Percentiles rank a stretch among this genome's conserved stretches.
Conservation (phyloP, 2,113 vertebrate genomes). For the Myrmecobius fasciatus region DNA sequence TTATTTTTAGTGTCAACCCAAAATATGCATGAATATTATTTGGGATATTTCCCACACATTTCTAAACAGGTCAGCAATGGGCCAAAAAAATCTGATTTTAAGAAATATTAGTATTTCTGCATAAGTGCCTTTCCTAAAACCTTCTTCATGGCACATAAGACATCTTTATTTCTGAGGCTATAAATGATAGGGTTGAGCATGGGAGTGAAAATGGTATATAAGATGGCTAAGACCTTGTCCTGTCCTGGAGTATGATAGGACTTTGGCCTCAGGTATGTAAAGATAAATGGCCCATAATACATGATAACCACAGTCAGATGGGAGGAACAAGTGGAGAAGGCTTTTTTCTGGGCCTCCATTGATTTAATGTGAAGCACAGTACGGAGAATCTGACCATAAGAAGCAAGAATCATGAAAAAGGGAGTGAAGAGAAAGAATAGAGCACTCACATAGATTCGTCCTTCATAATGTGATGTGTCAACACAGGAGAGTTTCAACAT, state of each 20-base stretch:
- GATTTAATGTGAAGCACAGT: slow-evolving; percentile 3
- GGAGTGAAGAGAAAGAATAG: not conserved
- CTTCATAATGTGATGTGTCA: not conserved
- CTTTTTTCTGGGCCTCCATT: not conserved
- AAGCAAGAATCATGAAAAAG: not conserved
- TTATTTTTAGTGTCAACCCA: too few relatives aligned
- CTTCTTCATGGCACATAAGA: not conserved
- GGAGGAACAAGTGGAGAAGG: not conserved
- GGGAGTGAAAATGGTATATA: slow-evolving; percentile 28
- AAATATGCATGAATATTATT: too few relatives aligned
- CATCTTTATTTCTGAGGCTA: not conserved
- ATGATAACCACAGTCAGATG: slow-evolving; percentile 6
- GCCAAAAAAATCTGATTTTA: not conserved
- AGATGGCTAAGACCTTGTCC: slow-evolving; percentile 46
- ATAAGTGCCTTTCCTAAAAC: not conserved
- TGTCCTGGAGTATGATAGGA: slow-evolving; percentile 39
- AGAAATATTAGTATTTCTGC: not conserved
- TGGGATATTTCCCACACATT: too few relatives aligned
- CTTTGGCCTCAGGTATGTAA: slow-evolving; percentile 31
- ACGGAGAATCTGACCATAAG: slow-evolving; percentile 22
- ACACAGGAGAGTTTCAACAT: not conserved
- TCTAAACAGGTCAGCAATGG: too few relatives aligned
- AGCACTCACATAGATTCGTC: not conserved
- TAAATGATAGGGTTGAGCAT: not conserved
- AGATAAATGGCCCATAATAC: slow-evolving; percentile 8